Conservation (phyloP, 2,113 vertebrate genomes). For the Antigone vipio region DNA sequence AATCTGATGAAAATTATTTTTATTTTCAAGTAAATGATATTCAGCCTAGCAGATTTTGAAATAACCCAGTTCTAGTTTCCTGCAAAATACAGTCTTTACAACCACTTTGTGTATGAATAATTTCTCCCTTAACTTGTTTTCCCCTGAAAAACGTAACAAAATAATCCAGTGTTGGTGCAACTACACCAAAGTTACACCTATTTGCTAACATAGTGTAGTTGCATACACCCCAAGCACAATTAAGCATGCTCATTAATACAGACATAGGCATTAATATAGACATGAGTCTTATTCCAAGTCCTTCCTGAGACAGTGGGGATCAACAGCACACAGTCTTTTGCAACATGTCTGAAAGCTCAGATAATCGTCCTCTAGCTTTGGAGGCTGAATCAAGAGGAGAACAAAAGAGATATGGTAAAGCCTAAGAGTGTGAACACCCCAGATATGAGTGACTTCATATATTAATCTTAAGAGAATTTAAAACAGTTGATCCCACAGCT, state of each 20-base stretch:
- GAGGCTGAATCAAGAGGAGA: background rate
- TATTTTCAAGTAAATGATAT: background rate
- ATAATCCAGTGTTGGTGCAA: background rate
- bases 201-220: background rate
- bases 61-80: background rate
- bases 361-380: background rate
- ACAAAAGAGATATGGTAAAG: background rate
- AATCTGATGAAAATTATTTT: background rate
- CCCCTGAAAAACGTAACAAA: background rate
- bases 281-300: background rate
- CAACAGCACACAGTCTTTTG: background rate
- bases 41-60: background rate
- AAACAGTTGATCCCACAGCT: background rate
- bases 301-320: background rate
- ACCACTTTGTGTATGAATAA: background rate
- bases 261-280: background rate
- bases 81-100: background rate
- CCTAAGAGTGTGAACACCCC: background rate
- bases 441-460: rapidly evolving
- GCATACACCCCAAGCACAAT: background rate
- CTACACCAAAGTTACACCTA: background rate
- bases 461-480: background rate
- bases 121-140: background rate
- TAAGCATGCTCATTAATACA: background rate
- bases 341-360: background rate